Evolutionary conservation across 2,113 vertebrate species (phyloP).

Genomic region (Dendropsophus ebraccatus): DNA sequence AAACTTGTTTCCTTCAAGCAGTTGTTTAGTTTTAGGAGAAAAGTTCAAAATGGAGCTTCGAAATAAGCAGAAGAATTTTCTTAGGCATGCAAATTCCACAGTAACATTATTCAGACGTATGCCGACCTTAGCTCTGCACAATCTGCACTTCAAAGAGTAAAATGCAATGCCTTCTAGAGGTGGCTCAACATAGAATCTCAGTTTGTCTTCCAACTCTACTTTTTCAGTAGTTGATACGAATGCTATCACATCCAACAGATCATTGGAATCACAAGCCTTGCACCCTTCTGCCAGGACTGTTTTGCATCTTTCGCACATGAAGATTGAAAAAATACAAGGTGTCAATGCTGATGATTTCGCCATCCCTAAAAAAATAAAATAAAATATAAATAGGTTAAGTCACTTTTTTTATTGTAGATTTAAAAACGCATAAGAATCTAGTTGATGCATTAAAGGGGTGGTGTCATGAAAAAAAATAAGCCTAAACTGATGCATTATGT

Average conservation of each 20-base stretch:
- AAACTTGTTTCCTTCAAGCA: not conserved
- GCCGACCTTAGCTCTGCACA: not conserved
- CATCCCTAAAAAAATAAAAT: not conserved
- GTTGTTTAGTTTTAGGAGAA: not conserved
- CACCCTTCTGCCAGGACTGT: not conserved
- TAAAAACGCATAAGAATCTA: too few relatives aligned
- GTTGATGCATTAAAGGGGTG: too few relatives aligned
- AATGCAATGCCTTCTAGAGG: not conserved
- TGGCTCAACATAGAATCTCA: not conserved
- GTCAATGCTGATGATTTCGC: not conserved
- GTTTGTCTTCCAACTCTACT: not conserved
- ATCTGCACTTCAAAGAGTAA: not conserved
- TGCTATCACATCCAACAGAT: not conserved
- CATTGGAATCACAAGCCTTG: not conserved
- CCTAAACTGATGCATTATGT: too few relatives aligned
- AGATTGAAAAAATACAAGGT: not conserved
- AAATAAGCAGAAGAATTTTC: not conserved
- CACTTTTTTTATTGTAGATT: too few relatives aligned
- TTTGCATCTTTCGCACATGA: not conserved
- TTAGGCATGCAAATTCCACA: not conserved
- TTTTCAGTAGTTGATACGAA: not conserved
- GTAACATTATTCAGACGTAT: not conserved
- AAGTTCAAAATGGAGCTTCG: not conserved
- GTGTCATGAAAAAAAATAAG: too few relatives aligned
- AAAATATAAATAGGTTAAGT: too few relatives aligned